A percentile compares a stretch with the other conserved stretches of the same genome.
These are phyloP conservation scores for Cosmia trapezina DNA, from an alignment of 2,888 invertebrate species.

Conservation along the genomic window DNA sequence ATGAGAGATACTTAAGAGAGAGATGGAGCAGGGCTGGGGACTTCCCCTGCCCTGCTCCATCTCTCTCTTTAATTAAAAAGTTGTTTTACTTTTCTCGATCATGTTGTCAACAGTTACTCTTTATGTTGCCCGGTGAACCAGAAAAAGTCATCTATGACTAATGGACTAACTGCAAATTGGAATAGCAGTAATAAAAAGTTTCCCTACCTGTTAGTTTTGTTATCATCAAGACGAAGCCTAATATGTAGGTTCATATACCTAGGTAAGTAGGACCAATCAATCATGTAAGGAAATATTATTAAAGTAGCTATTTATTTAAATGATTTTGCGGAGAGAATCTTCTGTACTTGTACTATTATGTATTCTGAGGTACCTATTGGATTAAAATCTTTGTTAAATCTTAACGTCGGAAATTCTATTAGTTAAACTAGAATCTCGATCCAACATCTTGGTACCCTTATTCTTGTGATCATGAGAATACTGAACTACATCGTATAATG, in stretches of 20 bases:
- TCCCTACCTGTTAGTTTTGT: neutral
- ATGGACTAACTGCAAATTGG: conserved; percentile 14
- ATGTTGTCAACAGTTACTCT: conserved; percentile 9
- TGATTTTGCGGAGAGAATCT: too few relatives aligned
- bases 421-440: neutral
- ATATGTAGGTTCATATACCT: neutral
- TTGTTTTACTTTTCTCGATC: conserved; percentile 1
- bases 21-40: too few relatives aligned
- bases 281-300: too few relatives aligned
- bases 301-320: too few relatives aligned
- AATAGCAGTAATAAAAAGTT: neutral
- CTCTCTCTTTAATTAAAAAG: conserved; percentile 12
- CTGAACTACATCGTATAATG: conserved; percentile 5
- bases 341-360: too few relatives aligned
- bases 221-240: neutral
- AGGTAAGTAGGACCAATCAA: neutral
- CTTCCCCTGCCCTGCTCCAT: too few relatives aligned
- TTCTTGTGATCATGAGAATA: neutral
- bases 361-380: too few relatives aligned
- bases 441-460: neutral
- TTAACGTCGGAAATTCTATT: neutral
- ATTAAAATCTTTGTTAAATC: neutral
- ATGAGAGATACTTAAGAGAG: too few relatives aligned
- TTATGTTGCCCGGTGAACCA: conserved; percentile 12
- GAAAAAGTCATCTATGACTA: conserved; percentile 14